These are phyloP conservation scores for Spisula subtruncata DNA, from an alignment of 2,888 invertebrate species.

Conservation along the genomic window DNA sequence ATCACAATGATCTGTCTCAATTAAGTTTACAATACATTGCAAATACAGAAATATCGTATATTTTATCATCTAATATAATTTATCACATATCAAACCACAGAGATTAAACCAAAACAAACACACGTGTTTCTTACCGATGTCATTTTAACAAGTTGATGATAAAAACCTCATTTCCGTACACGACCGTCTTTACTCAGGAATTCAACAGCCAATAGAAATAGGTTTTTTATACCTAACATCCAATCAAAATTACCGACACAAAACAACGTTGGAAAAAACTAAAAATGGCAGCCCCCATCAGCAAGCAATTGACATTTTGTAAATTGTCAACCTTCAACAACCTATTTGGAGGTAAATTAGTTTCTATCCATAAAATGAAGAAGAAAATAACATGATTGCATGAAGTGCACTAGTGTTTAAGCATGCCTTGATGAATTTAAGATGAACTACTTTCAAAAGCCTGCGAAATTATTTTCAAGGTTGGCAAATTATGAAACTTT, in stretches of 20 bases:
- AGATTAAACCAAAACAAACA: not conserved
- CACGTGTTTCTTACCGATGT: conserved; percentile 20
- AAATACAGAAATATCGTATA: too few species aligned
- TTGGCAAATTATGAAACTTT: too few species aligned
- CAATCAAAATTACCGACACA: not conserved
- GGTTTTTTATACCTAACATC: not conserved
- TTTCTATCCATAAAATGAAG: not conserved
- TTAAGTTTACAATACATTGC: too few species aligned
- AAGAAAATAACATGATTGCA: too few species aligned
- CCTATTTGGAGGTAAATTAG: conserved; percentile 27
- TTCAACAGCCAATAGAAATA: not conserved
- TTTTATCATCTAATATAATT: too few species aligned
- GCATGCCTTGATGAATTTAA: too few species aligned
- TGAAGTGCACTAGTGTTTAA: too few species aligned
- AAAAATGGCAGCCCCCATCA: conserved; percentile 35
- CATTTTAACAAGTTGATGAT: not conserved
- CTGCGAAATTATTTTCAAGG: not conserved
- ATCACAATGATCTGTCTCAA: not conserved
- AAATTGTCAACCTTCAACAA: conserved; percentile 9
- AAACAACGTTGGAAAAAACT: not conserved
- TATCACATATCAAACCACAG: too few species aligned
- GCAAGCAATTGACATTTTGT: conserved; percentile 27
- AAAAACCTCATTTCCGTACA: not conserved
- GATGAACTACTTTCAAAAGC: too few species aligned
- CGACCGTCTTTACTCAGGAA: not conserved